These are phyloP conservation scores for Drosophila anceps DNA, from an alignment of 2,888 invertebrate species.

Conservation along the genomic window DNA sequence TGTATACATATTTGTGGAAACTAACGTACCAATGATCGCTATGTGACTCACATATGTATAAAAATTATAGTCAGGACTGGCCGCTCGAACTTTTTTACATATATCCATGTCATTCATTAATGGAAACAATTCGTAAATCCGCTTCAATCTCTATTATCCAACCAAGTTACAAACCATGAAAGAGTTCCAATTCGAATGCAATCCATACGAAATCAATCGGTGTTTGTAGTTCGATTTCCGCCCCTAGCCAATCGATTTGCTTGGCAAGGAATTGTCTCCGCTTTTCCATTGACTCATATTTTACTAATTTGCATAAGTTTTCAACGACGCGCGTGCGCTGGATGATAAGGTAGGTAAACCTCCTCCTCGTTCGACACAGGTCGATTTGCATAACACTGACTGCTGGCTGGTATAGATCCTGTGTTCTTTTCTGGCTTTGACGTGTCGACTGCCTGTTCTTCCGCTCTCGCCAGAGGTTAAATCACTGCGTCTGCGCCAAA, in stretches of 20 bases:
- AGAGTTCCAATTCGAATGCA: slow-evolving; percentile 10
- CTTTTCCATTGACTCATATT: slow-evolving; percentile 26
- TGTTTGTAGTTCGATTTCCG: slow-evolving; percentile 32
- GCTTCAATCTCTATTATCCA: slow-evolving; percentile 70
- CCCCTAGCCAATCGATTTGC: slow-evolving; percentile 66
- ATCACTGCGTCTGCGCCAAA: slow-evolving; percentile 69
- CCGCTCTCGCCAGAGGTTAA: slow-evolving; percentile 31
- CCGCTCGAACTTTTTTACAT: slow-evolving; percentile 6
- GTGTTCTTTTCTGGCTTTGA: slow-evolving; percentile 1
- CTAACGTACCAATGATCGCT: too few relatives aligned
- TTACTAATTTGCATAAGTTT: slow-evolving; percentile 75
- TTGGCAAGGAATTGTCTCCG: slow-evolving; percentile 45
- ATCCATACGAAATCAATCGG: slow-evolving; percentile 63
- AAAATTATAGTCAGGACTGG: slow-evolving; percentile 2
- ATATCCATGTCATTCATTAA: slow-evolving; percentile 79
- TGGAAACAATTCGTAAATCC: slow-evolving; percentile 79
- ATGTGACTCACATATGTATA: too few relatives aligned
- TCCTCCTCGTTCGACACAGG: slow-evolving; percentile 72
- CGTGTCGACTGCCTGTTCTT: slow-evolving; percentile 14
- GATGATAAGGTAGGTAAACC: slow-evolving; percentile 44
- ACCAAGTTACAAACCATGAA: slow-evolving; percentile 73
- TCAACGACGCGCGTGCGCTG: slow-evolving; percentile 70
- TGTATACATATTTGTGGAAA: too few relatives aligned
- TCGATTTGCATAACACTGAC: slow-evolving; percentile 84
- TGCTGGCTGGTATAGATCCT: slow-evolving; percentile 56